A percentile compares a stretch with the other conserved stretches of the same genome.
Conservation (phyloP, 1,140 invertebrate species). For the Brachionus rubens region DNA sequence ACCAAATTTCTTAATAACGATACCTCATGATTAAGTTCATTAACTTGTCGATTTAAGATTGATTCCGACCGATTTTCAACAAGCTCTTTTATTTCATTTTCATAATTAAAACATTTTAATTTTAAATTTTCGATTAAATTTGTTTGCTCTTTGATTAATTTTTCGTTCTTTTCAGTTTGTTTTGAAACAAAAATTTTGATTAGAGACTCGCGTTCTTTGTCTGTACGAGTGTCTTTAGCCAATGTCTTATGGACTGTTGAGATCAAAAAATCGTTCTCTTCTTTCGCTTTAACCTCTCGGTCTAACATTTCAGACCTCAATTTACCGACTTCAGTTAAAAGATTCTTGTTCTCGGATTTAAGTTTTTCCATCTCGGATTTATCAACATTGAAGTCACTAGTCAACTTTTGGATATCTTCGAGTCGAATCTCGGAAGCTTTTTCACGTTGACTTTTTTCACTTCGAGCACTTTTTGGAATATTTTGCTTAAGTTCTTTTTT, state of each 20-base stretch:
- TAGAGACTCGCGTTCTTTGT: constrained; percentile 17
- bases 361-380: neutral
- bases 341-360: constrained; percentile 1
- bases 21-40: neutral
- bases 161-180: constrained; percentile 11
- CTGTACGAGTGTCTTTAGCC: constrained; percentile 13
- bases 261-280: constrained; percentile 34
- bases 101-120: neutral
- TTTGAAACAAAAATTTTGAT: constrained; percentile 14
- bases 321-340: neutral
- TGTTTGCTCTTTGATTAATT: constrained; percentile 18
- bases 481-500: neutral
- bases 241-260: neutral
- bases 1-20: constrained; percentile 12
- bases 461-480: neutral
- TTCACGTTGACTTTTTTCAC: neutral
- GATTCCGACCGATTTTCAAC: neutral
- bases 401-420: constrained; percentile 12
- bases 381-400: neutral
- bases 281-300: neutral
- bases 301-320: neutral
- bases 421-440: neutral
- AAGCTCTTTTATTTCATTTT: constrained; percentile 14
- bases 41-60: neutral
- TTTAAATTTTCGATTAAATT: constrained; percentile 23